Conservation (phyloP, 92 coral and sea anemone genomes). For the Palythoa heliodiscus region DNA sequence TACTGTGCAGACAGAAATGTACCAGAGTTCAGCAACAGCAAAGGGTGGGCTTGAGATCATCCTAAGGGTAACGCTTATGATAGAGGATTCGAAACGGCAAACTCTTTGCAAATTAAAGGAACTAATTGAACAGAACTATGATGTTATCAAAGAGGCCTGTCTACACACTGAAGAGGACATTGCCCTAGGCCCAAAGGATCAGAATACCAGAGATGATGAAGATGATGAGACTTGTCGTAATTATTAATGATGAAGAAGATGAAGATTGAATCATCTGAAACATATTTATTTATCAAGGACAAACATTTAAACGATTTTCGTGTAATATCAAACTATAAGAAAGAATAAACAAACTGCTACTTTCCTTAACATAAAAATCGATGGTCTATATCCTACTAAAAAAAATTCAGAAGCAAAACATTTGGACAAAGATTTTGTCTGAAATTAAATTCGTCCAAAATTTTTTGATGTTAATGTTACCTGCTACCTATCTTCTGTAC, state of each 20-base stretch:
- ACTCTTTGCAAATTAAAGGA: conserved; percentile 5
- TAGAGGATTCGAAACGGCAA: conserved; percentile 22
- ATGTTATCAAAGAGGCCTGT: neutral
- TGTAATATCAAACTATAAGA: neutral
- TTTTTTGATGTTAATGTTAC: too few relatives aligned
- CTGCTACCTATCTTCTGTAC: too few relatives aligned
- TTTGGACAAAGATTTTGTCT: too few relatives aligned
- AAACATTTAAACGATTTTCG: neutral
- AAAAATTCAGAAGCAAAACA: too few relatives aligned
- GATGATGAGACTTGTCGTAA: too few relatives aligned
- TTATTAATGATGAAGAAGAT: neutral
- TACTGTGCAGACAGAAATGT: neutral
- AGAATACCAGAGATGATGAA: neutral
- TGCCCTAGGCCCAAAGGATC: neutral
- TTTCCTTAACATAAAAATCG: neutral
- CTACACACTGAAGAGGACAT: conserved; percentile 5
- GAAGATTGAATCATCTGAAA: neutral
- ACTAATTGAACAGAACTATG: conserved; percentile 14
- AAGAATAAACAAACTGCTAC: conserved; percentile 17
- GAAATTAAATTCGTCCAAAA: too few relatives aligned
- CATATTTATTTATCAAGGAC: conserved; percentile 8
- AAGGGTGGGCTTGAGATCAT: conserved; percentile 5
- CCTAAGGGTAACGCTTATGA: conserved; percentile 7
- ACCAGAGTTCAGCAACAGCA: neutral
- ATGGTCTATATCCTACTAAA: neutral